Conservation (phyloP, 2,888 invertebrate genomes). For the Tribolium freemani region DNA sequence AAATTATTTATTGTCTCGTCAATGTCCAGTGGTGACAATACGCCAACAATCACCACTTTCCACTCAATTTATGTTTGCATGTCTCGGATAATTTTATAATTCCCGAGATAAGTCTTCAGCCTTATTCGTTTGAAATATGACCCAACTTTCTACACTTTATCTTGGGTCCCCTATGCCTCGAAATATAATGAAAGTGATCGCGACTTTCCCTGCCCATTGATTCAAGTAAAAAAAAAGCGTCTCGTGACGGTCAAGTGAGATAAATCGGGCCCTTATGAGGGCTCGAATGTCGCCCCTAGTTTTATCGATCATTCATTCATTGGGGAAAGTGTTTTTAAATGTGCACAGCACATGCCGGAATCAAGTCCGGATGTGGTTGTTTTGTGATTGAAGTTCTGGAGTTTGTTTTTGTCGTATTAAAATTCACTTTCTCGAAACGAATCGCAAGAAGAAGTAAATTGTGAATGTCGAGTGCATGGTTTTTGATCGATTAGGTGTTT, state of each 20-base stretch:
- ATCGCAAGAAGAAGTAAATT: background rate
- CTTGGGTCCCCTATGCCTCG: background rate
- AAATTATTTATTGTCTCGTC: constrained; percentile 3
- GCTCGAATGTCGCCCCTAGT: background rate
- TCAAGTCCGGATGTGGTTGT: constrained; percentile 24
- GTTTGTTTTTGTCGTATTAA: background rate
- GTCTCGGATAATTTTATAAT: background rate
- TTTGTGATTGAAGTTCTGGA: constrained; percentile 11
- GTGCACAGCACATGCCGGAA: constrained; percentile 26
- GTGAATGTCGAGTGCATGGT: background rate
- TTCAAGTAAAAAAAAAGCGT: background rate
- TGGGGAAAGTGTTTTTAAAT: constrained; percentile 20
- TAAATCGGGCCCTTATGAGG: background rate
- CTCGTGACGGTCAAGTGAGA: background rate
- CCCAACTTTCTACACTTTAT: background rate
- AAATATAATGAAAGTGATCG: constrained; percentile 21
- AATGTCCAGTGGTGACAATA: background rate
- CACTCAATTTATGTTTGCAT: background rate
- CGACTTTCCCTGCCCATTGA: constrained; percentile 21
- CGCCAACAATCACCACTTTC: constrained; percentile 11
- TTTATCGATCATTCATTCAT: background rate
- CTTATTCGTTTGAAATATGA: background rate
- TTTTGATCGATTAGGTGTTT: background rate
- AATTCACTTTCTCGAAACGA: constrained; percentile 20
- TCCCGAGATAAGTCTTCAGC: background rate